Evolutionary conservation across 2,113 vertebrate genomes (phyloP), one percentile per base, ranked within the genome.

Genomic region (Scolopax mira): DNA sequence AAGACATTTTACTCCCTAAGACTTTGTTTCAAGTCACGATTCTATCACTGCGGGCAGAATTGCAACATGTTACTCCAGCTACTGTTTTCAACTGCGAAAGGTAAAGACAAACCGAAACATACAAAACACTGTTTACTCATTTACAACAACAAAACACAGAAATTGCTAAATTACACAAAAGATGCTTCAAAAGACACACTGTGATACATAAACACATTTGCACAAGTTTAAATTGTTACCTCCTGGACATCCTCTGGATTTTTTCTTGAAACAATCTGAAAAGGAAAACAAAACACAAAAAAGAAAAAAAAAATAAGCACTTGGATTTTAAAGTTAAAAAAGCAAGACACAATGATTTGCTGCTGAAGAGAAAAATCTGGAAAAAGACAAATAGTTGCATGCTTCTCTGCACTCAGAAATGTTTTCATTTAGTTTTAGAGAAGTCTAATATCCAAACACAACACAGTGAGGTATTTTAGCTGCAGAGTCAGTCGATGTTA

Each of bases 241-340:
- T 99, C 99, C 97, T 99, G 99, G 91, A 99, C 99, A 96, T 99
- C 99, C 79, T 99, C 99, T 66, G 99, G 99, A 96, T 98, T 99
- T 98, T 98, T 99, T 94, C 99, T 98, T 80, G 99, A 99, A 97
- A 99, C 99, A 85, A 99, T 98, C 99, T 99, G 98, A 93, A 94
- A 97, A 96, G 96, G 39, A 97, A 96, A 94, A 92, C 92, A 86
- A 92, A 90, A 62, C 92, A 87, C 92, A 90, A 58, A 57, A 96
- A 48, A 30, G 94, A 55, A 96, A 80, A 64, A 7, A 87, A 23
- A n/a, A 4, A 2, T 97, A 60, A 97, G 71, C n/a, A 0, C 48
- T 87, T 78, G 54, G 37, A 80, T 83, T 90, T 89, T 30, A 55
- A 85, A 70, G 42, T 90, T 69, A 65, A 35, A 91, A 91, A 30